phyloP scores from a whole-genome alignment of 2,797 vertebrate species.

The Cottoperca gobio region DNA sequence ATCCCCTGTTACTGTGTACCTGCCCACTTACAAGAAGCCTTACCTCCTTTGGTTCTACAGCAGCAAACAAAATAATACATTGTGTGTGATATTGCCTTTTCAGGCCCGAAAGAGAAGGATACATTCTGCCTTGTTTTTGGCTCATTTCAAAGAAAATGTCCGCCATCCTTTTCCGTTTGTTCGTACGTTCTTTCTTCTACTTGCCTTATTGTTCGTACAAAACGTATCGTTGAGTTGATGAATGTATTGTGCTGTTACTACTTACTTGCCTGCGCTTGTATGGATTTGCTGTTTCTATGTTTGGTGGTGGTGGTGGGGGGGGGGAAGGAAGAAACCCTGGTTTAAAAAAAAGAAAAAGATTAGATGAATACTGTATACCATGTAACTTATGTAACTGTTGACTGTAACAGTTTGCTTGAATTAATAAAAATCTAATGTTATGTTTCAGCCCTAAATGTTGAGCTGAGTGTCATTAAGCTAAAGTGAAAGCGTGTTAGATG shows the following conservation, averaged over 20 bases:
- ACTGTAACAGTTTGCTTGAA: slow-evolving; percentile 95
- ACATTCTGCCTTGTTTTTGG: slow-evolving; percentile 67
- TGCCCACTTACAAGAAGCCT: slow-evolving; percentile 66
- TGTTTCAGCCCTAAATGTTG: slow-evolving; percentile 69
- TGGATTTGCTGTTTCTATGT: slow-evolving; percentile 93
- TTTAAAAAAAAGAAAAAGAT: slow-evolving; percentile 71
- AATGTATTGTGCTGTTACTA: slow-evolving; percentile 98
- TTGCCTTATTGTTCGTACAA: slow-evolving; percentile 89
- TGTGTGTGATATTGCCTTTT: slow-evolving; percentile 48
- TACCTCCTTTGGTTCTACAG: slow-evolving; percentile 59
- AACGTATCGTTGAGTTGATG: slow-evolving; percentile 90
- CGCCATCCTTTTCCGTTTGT: slow-evolving; percentile 70
- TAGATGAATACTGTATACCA: slow-evolving; percentile 88
- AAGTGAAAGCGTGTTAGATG: not conserved
- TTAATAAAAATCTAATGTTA: slow-evolving; percentile 94
- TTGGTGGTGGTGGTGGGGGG: slow-evolving; percentile 35
- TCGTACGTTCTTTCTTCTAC: slow-evolving; percentile 76
- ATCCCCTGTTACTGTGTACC: slow-evolving; percentile 41
- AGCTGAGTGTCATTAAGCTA: slow-evolving; percentile 1
- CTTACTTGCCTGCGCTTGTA: slow-evolving; percentile 98
- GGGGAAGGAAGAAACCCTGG: slow-evolving; percentile 51
- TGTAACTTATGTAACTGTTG: slow-evolving; percentile 99
- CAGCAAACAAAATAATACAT: slow-evolving; percentile 39
- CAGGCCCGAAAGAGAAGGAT: slow-evolving; percentile 54
- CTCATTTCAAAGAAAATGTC: slow-evolving; percentile 74